These are phyloP conservation scores for Drosophila prolongata DNA, from an alignment of 2,888 invertebrate species.

Conservation along the genomic window DNA sequence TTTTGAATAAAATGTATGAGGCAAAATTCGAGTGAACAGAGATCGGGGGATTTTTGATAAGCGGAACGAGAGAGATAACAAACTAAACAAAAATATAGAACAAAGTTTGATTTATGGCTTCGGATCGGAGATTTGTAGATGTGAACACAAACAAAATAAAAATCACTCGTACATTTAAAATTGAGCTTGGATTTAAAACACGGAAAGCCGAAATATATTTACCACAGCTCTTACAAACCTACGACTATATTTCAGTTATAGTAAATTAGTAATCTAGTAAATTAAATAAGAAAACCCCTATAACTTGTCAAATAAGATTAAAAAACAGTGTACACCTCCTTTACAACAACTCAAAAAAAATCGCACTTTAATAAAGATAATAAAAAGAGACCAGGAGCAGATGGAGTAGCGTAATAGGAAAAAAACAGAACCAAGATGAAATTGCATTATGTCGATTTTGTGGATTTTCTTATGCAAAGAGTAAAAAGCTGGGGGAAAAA, in stretches of 20 bases:
- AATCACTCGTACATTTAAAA: slow-evolving; percentile 7
- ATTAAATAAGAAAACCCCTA: not conserved
- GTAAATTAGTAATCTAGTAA: no score
- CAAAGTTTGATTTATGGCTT: slow-evolving; percentile 67
- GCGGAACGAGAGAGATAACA: slow-evolving; percentile 10
- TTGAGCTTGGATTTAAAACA: no score
- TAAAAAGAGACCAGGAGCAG: slow-evolving; percentile 44
- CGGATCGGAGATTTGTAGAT: slow-evolving; percentile 46
- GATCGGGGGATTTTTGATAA: slow-evolving; percentile 10
- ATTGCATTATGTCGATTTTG: slow-evolving; percentile 77
- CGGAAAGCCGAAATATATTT: no score
- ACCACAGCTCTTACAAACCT: no score
- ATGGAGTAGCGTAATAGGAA: slow-evolving; percentile 16
- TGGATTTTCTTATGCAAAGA: slow-evolving; percentile 57
- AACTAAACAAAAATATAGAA: slow-evolving; percentile 42
- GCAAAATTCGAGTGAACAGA: slow-evolving; percentile 3
- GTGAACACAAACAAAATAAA: slow-evolving; percentile 14
- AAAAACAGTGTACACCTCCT: not conserved
- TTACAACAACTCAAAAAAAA: slow-evolving; percentile 7
- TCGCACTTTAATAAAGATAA: slow-evolving; percentile 35
- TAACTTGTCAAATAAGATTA: slow-evolving; percentile 10
- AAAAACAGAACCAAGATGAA: slow-evolving; percentile 61
- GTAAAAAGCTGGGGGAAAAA: slow-evolving; percentile 29
- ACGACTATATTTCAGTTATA: no score
- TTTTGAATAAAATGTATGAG: slow-evolving; percentile 46